Conservation (phyloP, 2,797 vertebrate genomes). For the Petrocephalus sullivani region DNA sequence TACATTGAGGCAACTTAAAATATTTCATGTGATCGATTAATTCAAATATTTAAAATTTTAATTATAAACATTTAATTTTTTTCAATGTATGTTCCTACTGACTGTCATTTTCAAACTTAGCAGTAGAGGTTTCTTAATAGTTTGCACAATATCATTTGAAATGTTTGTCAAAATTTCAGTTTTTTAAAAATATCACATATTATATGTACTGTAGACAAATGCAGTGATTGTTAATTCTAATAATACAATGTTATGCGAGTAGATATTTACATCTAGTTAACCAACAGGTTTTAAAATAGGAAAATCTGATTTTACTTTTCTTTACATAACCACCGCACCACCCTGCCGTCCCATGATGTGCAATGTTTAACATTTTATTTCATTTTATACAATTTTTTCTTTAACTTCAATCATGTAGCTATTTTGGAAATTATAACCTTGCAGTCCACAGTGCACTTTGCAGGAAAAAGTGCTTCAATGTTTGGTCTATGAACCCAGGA, state of each 20-base stretch:
- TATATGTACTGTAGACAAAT: background rate
- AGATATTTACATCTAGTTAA: background rate
- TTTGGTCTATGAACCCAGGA: background rate
- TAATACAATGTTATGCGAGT: background rate
- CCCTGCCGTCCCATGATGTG: background rate
- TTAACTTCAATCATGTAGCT: background rate
- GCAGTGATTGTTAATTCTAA: background rate
- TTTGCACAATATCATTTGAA: background rate
- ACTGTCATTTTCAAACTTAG: background rate
- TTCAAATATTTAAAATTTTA: background rate
- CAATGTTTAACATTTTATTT: background rate
- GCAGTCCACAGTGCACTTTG: background rate
- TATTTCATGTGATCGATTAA: background rate
- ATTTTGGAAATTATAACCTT: background rate
- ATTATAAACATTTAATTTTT: background rate
- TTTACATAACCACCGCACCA: background rate
- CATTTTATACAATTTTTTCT: background rate
- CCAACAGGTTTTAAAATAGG: background rate
- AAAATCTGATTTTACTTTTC: background rate
- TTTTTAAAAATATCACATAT: background rate
- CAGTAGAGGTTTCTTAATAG: background rate
- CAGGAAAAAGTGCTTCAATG: background rate
- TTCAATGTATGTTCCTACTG: background rate
- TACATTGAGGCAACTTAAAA: background rate
- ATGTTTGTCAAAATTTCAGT: background rate